A percentile compares a stretch with the other conserved stretches of the same genome.
These are phyloP conservation scores for Heteropelma amictum DNA, from an alignment of 2,888 invertebrate genomes.

Conservation along the genomic window DNA sequence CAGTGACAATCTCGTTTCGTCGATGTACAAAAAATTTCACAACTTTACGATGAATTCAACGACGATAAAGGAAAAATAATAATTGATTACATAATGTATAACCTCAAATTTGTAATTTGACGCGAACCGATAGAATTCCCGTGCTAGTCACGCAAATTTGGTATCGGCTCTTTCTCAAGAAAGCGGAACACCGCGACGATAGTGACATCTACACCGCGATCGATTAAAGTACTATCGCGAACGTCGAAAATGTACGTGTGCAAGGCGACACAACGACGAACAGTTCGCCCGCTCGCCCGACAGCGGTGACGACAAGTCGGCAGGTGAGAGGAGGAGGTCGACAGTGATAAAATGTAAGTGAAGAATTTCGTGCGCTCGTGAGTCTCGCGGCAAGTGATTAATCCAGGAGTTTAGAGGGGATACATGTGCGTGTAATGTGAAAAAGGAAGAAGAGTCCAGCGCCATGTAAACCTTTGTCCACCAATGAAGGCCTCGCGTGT, in stretches of 20 bases:
- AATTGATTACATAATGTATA: slow-evolving; percentile 46
- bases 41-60: not conserved
- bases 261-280: not conserved
- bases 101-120: slow-evolving; percentile 36
- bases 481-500: slow-evolving; percentile 40
- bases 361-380: slow-evolving; percentile 20
- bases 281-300: not conserved
- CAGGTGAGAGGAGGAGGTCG: not conserved
- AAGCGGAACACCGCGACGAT: not conserved
- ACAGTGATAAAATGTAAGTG: not conserved
- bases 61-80: not conserved
- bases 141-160: not conserved
- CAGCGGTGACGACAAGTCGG: not conserved
- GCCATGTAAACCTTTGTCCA: slow-evolving; percentile 11
- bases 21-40: not conserved
- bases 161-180: too few relatives aligned
- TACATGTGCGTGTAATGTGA: not conserved
- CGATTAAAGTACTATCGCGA: not conserved
- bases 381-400: slow-evolving; percentile 9
- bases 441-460: not conserved
- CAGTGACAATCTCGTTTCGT: not conserved
- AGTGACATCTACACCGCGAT: slow-evolving; percentile 12
- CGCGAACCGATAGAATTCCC: not conserved
- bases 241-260: not conserved
- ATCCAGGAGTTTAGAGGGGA: not conserved